These are phyloP conservation scores for Crenuchus spilurus DNA, from an alignment of 2,797 vertebrate species.

Conservation along the genomic window DNA sequence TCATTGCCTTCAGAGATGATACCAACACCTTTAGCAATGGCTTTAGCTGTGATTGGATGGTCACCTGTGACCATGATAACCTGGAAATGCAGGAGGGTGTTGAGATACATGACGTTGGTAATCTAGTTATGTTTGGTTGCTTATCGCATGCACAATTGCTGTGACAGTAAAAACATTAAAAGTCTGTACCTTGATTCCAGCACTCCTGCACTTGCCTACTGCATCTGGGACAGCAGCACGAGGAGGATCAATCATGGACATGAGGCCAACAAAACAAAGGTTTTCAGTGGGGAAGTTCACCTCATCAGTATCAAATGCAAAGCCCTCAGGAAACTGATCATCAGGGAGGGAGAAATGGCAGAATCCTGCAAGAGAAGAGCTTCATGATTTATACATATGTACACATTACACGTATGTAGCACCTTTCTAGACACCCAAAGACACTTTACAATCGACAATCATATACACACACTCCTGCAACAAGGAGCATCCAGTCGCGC, in stretches of 20 bases:
- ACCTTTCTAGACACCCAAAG: too few relatives aligned
- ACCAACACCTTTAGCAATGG: constrained; percentile 94
- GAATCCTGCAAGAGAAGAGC: constrained; percentile 80
- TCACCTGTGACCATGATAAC: constrained; percentile 98
- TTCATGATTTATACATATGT: not conserved
- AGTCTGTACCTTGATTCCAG: constrained; percentile 90
- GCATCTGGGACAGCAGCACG: constrained; percentile 95
- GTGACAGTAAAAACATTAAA: constrained; percentile 8
- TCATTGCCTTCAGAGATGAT: constrained; percentile 98
- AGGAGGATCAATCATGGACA: constrained; percentile 97
- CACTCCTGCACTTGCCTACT: constrained; percentile 94
- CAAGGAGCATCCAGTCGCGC: too few relatives aligned
- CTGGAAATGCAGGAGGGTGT: constrained; percentile 63
- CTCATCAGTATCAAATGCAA: constrained; percentile 89
- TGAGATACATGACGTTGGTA: not conserved
- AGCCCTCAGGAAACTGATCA: constrained; percentile 89
- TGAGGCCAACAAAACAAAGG: constrained; percentile 92
- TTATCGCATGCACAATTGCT: not conserved
- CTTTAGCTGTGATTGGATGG: constrained; percentile 96
- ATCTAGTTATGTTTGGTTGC: not conserved
- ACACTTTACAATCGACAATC: too few relatives aligned
- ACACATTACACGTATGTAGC: too few relatives aligned
- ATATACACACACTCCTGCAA: too few relatives aligned
- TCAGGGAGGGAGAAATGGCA: constrained; percentile 87
- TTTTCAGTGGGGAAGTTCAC: constrained; percentile 94